Evolutionary conservation across 2,797 vertebrate genomes (phyloP), one percentile per base, ranked within the genome.

Genomic region (Phoebastria nigripes): DNA sequence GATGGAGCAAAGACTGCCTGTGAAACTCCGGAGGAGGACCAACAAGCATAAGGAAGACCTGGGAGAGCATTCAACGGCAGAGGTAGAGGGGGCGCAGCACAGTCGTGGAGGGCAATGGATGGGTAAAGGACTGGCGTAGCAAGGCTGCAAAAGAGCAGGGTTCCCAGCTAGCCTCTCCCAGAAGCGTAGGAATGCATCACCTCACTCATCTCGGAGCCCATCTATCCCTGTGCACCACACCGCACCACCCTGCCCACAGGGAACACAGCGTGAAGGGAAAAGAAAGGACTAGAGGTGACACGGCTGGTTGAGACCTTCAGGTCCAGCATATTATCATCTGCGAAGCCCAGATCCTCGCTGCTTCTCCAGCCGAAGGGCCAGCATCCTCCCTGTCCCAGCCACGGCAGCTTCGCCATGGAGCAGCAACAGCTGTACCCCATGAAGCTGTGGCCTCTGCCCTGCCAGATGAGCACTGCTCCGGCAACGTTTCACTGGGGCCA

Each of bases 391-490:
- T 11, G 4, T 49, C 71, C 9, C 74, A 70, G 44, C 76, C 62
- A 26, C 5, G 6, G 58, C 80, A 70, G 72, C 62, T 78, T 63
- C 13, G 8, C 65, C 44, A 37, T 3, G 3, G 51, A 63, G 39
- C 84, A 47, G 46, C 4, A 13, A 17, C 28, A n/a, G 47, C 79
- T 22, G 35, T 6, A 20, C 42, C 46, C 67, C 5, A 1, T 15
- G 63, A n/a, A 37, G 54, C 74, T 31, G 24, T 5, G 3, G 71
- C 55, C 76, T 80, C 83, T 63, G 63, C 52, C 76, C 37, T 26
- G 26, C 26, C 4, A 3, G 41, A 78, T 2, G 7, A 56, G 26
- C 24, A 4, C n/a, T 0, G 3, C 49, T 71, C 49, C 3, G 6
- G 46, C 47, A 70, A 28, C 3, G 1, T 47, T 70, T 66, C 72